Conservation (phyloP, 2,113 vertebrate species). For the Otus sunia region DNA sequence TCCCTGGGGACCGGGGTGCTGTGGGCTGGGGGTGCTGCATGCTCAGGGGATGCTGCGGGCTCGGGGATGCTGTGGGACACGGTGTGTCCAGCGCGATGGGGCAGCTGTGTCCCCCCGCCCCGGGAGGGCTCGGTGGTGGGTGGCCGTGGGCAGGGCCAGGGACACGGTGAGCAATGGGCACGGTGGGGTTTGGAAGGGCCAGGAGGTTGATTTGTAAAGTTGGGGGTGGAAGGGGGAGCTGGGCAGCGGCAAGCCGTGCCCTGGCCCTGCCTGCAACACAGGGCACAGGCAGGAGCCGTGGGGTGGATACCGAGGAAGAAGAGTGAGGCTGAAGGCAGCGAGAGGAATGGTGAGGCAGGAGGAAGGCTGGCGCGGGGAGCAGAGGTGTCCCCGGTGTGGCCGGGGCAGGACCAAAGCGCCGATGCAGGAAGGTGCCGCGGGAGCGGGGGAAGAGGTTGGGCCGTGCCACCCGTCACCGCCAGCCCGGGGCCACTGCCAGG, state of each 20-base stretch:
- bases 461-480: background rate
- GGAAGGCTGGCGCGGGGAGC: background rate
- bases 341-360: background rate
- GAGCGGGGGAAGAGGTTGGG: background rate
- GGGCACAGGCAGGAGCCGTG: background rate
- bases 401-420: background rate
- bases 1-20: background rate
- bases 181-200: background rate
- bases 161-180: background rate
- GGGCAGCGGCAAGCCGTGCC: background rate
- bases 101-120: background rate
- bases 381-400: background rate
- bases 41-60: background rate
- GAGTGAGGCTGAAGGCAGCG: background rate
- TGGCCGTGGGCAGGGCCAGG: background rate
- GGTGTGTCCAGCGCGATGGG: background rate
- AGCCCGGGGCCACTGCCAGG: background rate
- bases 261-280: background rate
- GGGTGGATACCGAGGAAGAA: background rate
- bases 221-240: background rate
- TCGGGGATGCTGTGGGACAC: background rate
- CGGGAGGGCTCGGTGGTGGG: fast-evolving
- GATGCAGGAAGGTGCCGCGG: background rate
- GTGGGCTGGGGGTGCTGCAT: background rate
- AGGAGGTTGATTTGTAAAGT: conserved; percentile 20